Evolutionary conservation across 2,888 invertebrate genomes (phyloP).

Genomic region (Heteromyza rotundicornis): DNA sequence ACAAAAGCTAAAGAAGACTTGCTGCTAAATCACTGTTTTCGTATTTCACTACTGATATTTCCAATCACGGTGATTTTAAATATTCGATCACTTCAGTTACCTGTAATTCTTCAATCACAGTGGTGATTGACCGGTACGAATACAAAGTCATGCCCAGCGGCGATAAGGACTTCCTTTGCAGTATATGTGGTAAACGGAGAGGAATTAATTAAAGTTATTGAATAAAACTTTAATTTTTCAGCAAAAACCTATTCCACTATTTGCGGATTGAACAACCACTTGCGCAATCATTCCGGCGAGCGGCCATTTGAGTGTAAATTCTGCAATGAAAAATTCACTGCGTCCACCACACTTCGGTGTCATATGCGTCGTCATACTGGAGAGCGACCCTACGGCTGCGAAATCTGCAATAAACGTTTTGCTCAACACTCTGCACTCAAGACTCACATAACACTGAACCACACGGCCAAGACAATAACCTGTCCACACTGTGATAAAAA

Average conservation of each 20-base stretch:
- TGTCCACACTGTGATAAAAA: conserved; percentile 55
- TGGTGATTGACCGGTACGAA: too few species aligned
- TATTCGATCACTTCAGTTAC: too few species aligned
- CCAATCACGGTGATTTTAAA: too few species aligned
- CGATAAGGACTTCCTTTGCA: conserved; percentile 47
- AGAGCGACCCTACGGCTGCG: conserved; percentile 52
- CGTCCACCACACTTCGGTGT: conserved; percentile 48
- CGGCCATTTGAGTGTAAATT: conserved; percentile 49
- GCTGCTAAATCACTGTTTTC: too few species aligned
- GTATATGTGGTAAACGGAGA: conserved; percentile 44
- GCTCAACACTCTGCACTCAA: conserved; percentile 53
- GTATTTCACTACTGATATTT: too few species aligned
- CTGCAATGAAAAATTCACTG: conserved; percentile 48
- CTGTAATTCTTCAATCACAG: too few species aligned
- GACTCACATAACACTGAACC: conserved; percentile 53
- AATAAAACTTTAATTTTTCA: conserved; percentile 21
- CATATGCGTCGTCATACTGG: conserved; percentile 53
- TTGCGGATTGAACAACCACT: conserved; percentile 47
- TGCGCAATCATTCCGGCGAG: conserved; percentile 49
- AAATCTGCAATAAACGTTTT: conserved; percentile 50
- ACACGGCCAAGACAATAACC: conserved; percentile 50
- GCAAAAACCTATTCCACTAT: conserved; percentile 51
- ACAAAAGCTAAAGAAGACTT: too few species aligned
- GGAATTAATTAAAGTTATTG: background rate
- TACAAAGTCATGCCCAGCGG: conserved; percentile 52